phyloP scores from a whole-genome alignment of 1,140 invertebrate species.

The Drosophila pruinosa region DNA sequence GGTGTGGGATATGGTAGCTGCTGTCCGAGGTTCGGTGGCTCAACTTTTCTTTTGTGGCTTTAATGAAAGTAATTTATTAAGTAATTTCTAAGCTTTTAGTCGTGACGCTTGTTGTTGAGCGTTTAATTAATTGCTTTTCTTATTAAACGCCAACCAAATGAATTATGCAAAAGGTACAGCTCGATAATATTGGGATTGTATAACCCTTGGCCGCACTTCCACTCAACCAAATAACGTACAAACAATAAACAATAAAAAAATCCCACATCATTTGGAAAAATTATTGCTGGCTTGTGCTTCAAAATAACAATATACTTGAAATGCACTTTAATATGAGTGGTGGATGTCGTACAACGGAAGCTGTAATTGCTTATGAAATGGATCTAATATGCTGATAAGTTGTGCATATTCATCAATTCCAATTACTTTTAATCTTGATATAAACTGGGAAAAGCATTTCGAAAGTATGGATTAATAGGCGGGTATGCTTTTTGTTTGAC shows the following conservation, averaged over 20 bases:
- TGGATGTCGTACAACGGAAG: conserved; percentile 20
- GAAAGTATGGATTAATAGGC: no score
- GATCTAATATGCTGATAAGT: conserved; percentile 39
- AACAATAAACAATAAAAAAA: background rate
- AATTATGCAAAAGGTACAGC: conserved; percentile 58
- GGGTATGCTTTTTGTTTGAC: no score
- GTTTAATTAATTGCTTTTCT: conserved; percentile 78
- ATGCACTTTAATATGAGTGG: background rate
- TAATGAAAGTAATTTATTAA: conserved; percentile 80
- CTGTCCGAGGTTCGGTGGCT: conserved; percentile 19
- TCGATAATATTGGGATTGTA: conserved; percentile 39
- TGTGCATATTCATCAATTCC: conserved; percentile 33
- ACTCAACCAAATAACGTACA: background rate
- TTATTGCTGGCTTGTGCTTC: background rate
- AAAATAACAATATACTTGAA: background rate
- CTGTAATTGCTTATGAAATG: conserved; percentile 40
- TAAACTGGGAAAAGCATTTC: background rate
- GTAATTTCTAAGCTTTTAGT: conserved; percentile 79
- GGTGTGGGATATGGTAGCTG: conserved; percentile 20
- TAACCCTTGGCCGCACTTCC: background rate
- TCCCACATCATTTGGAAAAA: background rate
- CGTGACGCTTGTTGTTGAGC: conserved; percentile 72
- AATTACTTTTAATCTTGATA: conserved; percentile 11
- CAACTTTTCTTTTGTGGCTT: conserved; percentile 73
- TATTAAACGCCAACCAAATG: conserved; percentile 69